Evolutionary conservation across 2,797 vertebrate species (phyloP).

Genomic region (Pseudochromis fuscus): DNA sequence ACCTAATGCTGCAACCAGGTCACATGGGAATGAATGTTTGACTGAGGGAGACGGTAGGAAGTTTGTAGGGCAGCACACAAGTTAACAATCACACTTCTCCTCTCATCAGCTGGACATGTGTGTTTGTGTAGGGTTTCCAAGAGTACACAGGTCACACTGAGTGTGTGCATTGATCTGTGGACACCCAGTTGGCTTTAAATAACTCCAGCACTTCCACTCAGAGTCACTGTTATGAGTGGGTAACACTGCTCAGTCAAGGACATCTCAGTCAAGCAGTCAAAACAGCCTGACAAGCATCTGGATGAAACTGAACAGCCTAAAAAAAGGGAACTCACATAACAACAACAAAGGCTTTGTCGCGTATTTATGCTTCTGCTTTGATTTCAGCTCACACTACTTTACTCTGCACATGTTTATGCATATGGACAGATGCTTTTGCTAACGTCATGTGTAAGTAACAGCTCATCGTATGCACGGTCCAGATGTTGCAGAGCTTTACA

Average conservation of each 20-base stretch:
- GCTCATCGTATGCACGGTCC: background rate
- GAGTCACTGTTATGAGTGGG: background rate
- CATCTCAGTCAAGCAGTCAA: background rate
- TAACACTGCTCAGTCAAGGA: background rate
- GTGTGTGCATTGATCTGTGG: constrained; percentile 60
- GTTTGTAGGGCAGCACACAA: too few relatives aligned
- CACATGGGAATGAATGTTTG: constrained; percentile 21
- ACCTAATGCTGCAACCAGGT: constrained; percentile 33
- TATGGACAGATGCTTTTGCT: background rate
- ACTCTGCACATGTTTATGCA: background rate
- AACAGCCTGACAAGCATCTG: background rate
- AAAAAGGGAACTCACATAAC: too few relatives aligned
- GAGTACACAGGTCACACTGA: constrained; percentile 23
- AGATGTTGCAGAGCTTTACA: background rate
- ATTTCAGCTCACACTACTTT: too few relatives aligned
- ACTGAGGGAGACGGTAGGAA: background rate
- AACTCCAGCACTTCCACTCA: constrained; percentile 32
- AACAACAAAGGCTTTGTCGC: too few relatives aligned
- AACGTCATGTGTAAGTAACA: background rate
- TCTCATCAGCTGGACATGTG: constrained; percentile 15
- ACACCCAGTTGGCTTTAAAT: constrained; percentile 48
- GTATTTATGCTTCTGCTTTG: background rate
- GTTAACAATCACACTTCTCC: too few relatives aligned
- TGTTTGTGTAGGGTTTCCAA: constrained; percentile 1
- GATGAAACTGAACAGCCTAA: too few relatives aligned